Evolutionary conservation across 2,888 invertebrate genomes (phyloP), one percentile per base, ranked within the genome.

Genomic region (Eupithecia dodoneata): DNA sequence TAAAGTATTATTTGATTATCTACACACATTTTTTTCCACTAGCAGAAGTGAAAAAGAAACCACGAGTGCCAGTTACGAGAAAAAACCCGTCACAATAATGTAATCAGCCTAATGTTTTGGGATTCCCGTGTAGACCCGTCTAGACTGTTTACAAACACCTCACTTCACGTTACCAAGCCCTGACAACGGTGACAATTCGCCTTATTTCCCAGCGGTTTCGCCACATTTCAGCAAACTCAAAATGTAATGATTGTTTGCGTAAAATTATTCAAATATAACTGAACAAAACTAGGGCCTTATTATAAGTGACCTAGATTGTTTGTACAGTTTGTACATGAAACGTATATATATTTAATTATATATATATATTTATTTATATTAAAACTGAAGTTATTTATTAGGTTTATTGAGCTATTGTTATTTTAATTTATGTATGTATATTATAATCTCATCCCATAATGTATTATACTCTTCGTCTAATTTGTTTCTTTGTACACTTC

Each of bases 181-280:
- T 81, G 84, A 81, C 83, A 30, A 82, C 76, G 78, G 81, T 73
- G 85, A 87, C 87, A 88, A 90, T 89, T 87, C 86, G 86, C 87
- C 84, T 88, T 90, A 90, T 90, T 90, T 89, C 88, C 88, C 89
- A 85, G 76, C 81, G 86, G 87, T 77, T 84, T 79, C 81, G 85
- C 85, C 85, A 87, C 88, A 87, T 87, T 87, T 85, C 86, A 79
- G 82, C 82, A 84, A 83, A 83, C 74, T 85, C 82, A 84, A 84
- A 84, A 84, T 84, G 85, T 86, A 85, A 85, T 84, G 85, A 84
- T 86, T 87, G 87, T 87, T 88, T 86, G 84, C 79, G 81, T 83
- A 83, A 85, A 79, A 76, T 77, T 73, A 80, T 82, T 77, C 75
- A 47, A 59, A 80, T 79, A 79, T 79, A 80, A 79, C 76, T 71